Conservation (phyloP, 2,797 vertebrate species). For the Xenops minutus region DNA sequence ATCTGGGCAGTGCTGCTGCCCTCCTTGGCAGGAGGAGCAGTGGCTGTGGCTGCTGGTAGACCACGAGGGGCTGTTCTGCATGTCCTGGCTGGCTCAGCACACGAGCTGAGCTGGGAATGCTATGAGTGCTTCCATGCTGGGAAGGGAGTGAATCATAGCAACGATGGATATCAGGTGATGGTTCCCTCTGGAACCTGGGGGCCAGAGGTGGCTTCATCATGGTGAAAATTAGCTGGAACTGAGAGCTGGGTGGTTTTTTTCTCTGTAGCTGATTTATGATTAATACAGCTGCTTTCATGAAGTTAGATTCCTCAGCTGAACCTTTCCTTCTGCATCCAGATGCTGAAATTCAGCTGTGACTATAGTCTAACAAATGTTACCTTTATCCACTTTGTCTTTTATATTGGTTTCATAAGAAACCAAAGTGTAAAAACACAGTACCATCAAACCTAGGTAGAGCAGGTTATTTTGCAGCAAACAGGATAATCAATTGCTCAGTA, state of each 20-base stretch:
- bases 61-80: accelerated
- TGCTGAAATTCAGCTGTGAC: background rate
- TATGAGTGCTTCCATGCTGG: background rate
- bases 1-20: background rate
- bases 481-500: background rate
- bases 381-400: background rate
- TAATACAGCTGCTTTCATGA: background rate
- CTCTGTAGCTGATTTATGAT: background rate
- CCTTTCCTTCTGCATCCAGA: background rate
- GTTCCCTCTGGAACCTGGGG: background rate
- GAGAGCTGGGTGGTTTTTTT: background rate
- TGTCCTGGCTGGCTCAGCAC: background rate
- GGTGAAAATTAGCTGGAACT: background rate
- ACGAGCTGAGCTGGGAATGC: background rate
- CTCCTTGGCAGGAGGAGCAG: background rate
- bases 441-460: background rate
- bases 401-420: background rate
- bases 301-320: background rate
- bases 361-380: background rate
- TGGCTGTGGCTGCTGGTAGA: background rate
- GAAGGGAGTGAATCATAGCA: background rate
- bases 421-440: background rate
- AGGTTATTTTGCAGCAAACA: background rate
- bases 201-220: background rate
- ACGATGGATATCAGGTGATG: background rate